Evolutionary conservation across 2,113 vertebrate genomes (phyloP), one percentile per base, ranked within the genome.

Genomic region (Xiphias gladius): DNA sequence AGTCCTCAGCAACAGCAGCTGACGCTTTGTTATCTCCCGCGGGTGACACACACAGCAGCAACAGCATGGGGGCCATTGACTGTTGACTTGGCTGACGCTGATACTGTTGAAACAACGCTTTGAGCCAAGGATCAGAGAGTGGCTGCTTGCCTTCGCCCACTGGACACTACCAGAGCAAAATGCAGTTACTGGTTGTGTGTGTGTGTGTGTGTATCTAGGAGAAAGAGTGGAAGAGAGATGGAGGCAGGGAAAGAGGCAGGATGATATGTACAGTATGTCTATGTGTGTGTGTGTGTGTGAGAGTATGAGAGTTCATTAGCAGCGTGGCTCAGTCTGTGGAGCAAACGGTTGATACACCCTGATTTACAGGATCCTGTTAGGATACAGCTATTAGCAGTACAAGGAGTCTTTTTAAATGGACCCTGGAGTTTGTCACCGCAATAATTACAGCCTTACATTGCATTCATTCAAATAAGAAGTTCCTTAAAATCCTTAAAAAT

Each of bases 51-150:
- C 79, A 37, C 68, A 80, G 50, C 80, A 73, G 54, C 62, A 76
- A 48, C 85, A 89, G 76, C 84, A 81, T 58, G 85, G 62, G 86
- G 68, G 77, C 77, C 69, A 43, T 28, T 71, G 86, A 84, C 79
- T 89, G 88, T 88, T 85, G 81, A 89, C 86, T 89, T 73, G 79
- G 76, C 80, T 79, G 86, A 82, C 65, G 83, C 80, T 65, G 82
- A 91, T 87, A 85, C 76, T 89, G 91, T 86, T 88, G 89, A 89
- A 89, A 83, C 84, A 80, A 85, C 58, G 35, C 79, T 87, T 64
- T 83, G 91, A 88, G 91, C 86, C 84, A 82, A 86, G 88, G 86
- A 91, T 88, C 88, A 89, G 70, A 88, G 84, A 28, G 39, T 82
- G 74, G 85, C 89, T 69, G 73, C 78, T 71, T 64, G 83, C 79